Evolutionary conservation across 2,797 vertebrate genomes (phyloP).

Genomic region (Peromyscus attwateri): DNA sequence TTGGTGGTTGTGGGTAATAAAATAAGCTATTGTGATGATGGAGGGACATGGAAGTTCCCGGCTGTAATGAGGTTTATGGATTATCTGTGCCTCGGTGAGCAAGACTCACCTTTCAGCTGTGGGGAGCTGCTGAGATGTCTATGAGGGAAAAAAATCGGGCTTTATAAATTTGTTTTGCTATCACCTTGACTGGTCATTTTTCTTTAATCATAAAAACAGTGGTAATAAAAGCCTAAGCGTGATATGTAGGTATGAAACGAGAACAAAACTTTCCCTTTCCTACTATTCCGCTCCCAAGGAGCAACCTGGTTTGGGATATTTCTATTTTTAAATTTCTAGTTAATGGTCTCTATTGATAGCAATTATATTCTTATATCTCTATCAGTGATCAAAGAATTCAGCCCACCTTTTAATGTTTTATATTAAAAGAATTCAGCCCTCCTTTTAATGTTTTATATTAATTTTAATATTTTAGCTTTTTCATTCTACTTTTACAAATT

Average conservation of each 20-base stretch:
- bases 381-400: not conserved
- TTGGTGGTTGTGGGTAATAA: slow-evolving; percentile 48
- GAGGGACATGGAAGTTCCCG: not conserved
- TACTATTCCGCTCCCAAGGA: not conserved
- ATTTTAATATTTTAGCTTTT: slow-evolving; percentile 11
- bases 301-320: not conserved
- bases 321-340: not conserved
- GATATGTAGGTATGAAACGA: slow-evolving; percentile 1
- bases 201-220: slow-evolving; percentile 20
- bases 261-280: not conserved
- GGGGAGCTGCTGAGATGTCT: not conserved
- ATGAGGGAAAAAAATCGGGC: not conserved
- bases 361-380: not conserved
- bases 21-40: slow-evolving; percentile 5
- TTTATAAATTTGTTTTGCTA: not conserved
- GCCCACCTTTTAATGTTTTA: not conserved
- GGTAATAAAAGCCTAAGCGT: not conserved
- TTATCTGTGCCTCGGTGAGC: slow-evolving; percentile 4
- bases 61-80: slow-evolving; percentile 10
- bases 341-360: not conserved
- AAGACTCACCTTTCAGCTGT: not conserved
- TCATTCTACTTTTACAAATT: not conserved
- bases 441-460: not conserved
- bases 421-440: not conserved
- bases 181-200: not conserved